phyloP scores from a whole-genome alignment of 1,140 invertebrate genomes.

The Drosophila ficusphila region DNA sequence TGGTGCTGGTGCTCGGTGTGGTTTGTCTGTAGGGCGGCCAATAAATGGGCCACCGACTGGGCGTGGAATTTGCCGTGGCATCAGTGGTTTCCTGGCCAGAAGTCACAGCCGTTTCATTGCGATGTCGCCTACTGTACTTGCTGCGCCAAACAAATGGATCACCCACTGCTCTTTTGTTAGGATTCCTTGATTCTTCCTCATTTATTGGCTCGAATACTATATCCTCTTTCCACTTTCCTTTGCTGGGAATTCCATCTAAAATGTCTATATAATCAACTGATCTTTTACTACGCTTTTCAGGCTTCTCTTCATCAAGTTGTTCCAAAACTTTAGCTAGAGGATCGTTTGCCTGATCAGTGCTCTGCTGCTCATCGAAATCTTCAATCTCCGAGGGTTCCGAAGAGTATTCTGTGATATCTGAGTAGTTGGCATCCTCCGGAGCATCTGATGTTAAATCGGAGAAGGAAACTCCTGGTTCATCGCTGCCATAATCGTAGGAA shows the following conservation, averaged over 20 bases:
- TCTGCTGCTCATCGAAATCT: conserved; percentile 24
- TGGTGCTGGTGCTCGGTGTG: too few species aligned
- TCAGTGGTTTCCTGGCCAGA: too few species aligned
- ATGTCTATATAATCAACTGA: too few species aligned
- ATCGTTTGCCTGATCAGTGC: conserved; percentile 51
- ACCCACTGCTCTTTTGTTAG: too few species aligned
- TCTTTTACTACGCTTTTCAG: conserved; percentile 13
- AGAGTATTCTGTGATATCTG: conserved; percentile 74
- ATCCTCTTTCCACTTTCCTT: conserved; percentile 64
- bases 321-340: conserved; percentile 51
- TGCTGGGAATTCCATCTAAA: conserved; percentile 27
- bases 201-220: too few species aligned
- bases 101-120: too few species aligned
- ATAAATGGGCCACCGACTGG: too few species aligned
- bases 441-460: conserved; percentile 63
- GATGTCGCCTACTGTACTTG: too few species aligned
- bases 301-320: conserved; percentile 42
- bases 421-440: conserved; percentile 59
- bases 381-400: conserved; percentile 31
- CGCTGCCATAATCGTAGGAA: conserved; percentile 53
- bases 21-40: too few species aligned
- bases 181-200: too few species aligned
- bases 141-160: too few species aligned
- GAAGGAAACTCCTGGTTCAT: conserved; percentile 42
- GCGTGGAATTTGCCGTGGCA: too few species aligned